Base-by-base conservation (phyloP, 2,888 invertebrate genomes). In the Nomada goodeniana region DNA sequence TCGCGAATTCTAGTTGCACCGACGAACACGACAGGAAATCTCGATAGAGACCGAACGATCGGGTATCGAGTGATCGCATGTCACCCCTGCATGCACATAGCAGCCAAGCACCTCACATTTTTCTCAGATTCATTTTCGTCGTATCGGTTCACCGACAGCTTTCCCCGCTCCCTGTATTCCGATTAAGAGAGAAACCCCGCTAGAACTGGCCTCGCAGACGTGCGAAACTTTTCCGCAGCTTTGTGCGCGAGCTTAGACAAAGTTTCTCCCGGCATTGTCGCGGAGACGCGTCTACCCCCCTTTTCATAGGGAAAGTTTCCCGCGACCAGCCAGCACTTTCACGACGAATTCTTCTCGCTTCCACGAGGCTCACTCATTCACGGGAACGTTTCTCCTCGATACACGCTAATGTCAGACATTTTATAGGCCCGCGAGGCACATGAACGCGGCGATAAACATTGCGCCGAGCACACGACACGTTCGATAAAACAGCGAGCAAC, bases 11-110 rank as follows among this genome's bases (percentile, higher is more conserved):
- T 57, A 63, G 42, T 76, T 63, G 23, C 76, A 68, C 53, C 55
- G 47, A 61, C 20, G 63, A 59, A 60, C 44, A 26, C 26, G 18
- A 20, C 23, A 20, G 50, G 29, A 18, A 60, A 59, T 55, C 59
- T 70, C 63, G 36, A 55, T 55, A 55, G 47, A 65, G 23, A 29
- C 18, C 36, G 44, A 59, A 70, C 10, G 47, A 59, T 68, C 44
- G 50, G 50, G 60, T 57, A 47, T 71, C 65, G 52, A 76, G 77
- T 85, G 63, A 83, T 76, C 84, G 90, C 90, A 90, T 89, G 89
- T 86, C 85, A 87, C 78, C 89, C 88, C 86, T 89, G 89, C 90
- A 90, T 91, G 90, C 88, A 87, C 87, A 91, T 90, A 83, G 80
- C 85, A 89, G 90, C 89, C 86, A 88, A 92, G 88, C 90, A 89